Base-by-base conservation (phyloP, 2,797 vertebrate genomes). In the Scolopax bukidnonensis region DNA sequence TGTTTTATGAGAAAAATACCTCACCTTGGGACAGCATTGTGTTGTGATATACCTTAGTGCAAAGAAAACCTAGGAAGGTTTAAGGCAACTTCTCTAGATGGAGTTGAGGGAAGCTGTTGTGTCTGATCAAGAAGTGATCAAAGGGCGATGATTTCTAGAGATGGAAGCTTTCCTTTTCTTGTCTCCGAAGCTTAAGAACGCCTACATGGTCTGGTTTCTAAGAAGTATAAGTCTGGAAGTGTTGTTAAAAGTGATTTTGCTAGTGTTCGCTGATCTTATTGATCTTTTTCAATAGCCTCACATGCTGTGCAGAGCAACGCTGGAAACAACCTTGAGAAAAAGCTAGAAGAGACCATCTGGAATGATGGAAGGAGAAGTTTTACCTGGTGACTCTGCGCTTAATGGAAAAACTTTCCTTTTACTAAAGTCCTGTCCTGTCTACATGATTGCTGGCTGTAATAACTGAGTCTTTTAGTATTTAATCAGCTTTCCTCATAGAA, bases 231-330 rank as follows among this genome's bases (percentile, higher is more conserved):
- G 59, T 70, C 80, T 91, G 74, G 77, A 95, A 87, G 51, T 76
- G 67, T 76, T 93, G 89, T 93, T 96, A 84, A 90, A 93, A 93
- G 67, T 76, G n/a, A 92, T 95, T 93, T 94, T 86, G 28, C 85
- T 76, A 75, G 59, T 69, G 21, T 73, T 95, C 47, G 25, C 73
- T 84, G 82, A 86, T 93, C 47, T 86, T 91, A 92, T n/a, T 93
- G 93, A 94, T 93, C 56, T 56, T 84, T 93, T 89, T 73, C 56
- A 90, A 89, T 76, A 86, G 61, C 25, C 24, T 92, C 43, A 56
- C 25, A 11, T 36, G 13, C 45, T 85, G 23, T 54, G 51, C 25
- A 79, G 59, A 28, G 50, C 63, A 84, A 79, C 32, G 27, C 41
- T 63, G 56, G 56, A 88, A 91, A 83, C 16, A 78, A 45, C 38